phyloP scores from a whole-genome alignment of 1,140 invertebrate species.

The Habropoda laboriosa region DNA sequence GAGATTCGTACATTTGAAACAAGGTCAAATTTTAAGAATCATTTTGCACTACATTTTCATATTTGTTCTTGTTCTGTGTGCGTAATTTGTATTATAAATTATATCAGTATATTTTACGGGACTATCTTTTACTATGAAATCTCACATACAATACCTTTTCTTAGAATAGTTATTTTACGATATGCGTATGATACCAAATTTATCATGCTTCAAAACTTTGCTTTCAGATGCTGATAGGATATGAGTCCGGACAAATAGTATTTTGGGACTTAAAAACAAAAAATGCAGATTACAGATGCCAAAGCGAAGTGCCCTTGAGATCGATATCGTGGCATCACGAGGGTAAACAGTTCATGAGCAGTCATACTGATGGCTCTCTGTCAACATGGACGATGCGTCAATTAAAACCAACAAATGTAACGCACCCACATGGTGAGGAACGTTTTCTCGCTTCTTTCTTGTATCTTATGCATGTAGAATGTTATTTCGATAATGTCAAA shows the following conservation, averaged over 20 bases:
- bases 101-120: conserved; percentile 33
- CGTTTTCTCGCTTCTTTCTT: neutral
- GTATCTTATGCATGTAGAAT: neutral
- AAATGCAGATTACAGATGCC: conserved; percentile 91
- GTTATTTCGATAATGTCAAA: neutral
- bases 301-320: conserved; percentile 89
- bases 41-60: conserved; percentile 59
- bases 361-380: conserved; percentile 96
- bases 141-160: conserved; percentile 17
- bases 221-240: conserved; percentile 96
- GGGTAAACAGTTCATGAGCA: conserved; percentile 98
- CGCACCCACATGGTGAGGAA: conserved; percentile 94
- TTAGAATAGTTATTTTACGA: conserved; percentile 36
- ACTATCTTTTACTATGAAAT: conserved; percentile 34
- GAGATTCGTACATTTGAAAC: neutral
- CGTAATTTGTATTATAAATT: conserved; percentile 49
- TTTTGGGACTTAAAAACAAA: conserved; percentile 96
- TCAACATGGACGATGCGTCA: conserved; percentile 94
- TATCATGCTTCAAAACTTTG: conserved; percentile 38
- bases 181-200: neutral
- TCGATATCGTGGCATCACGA: conserved; percentile 98
- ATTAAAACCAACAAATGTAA: conserved; percentile 89
- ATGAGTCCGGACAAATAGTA: conserved; percentile 96
- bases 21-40: conserved; percentile 30
- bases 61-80: conserved; percentile 50